These are phyloP conservation scores for Catocala nupta DNA, from an alignment of 2,888 invertebrate genomes.

Conservation along the genomic window DNA sequence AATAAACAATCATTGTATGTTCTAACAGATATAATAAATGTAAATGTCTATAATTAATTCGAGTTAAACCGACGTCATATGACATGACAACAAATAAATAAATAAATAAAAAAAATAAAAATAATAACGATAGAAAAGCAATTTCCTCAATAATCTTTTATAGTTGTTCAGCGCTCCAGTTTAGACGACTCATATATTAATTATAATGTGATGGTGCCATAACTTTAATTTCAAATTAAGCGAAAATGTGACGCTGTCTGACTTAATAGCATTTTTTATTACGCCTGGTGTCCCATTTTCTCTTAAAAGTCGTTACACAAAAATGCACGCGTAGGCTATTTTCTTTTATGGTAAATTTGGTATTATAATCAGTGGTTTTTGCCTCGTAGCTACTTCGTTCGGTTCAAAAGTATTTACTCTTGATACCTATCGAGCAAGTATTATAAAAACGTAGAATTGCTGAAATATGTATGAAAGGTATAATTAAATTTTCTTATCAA, in stretches of 20 bases:
- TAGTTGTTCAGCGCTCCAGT: constrained; percentile 5
- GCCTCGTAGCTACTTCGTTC: not conserved
- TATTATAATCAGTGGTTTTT: not conserved
- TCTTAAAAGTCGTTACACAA: constrained; percentile 2
- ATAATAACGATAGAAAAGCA: constrained; percentile 3
- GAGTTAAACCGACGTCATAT: not conserved
- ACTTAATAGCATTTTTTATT: constrained; percentile 8
- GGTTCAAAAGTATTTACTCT: too few species aligned
- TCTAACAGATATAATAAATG: not conserved
- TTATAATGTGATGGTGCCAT: constrained; percentile 29
- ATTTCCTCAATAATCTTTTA: constrained; percentile 10
- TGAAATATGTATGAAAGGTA: too few species aligned
- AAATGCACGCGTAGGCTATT: constrained; percentile 8
- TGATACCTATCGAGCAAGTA: too few species aligned
- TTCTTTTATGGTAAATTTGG: not conserved
- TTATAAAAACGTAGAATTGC: too few species aligned
- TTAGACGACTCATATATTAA: constrained; percentile 13
- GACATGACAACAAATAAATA: too few species aligned
- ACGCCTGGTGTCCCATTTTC: constrained; percentile 5
- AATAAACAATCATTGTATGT: not conserved
- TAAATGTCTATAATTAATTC: not conserved
- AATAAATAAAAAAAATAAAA: too few species aligned
- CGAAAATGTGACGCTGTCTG: constrained; percentile 5
- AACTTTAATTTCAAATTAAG: constrained; percentile 24
- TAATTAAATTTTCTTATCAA: too few species aligned